phyloP scores from a whole-genome alignment of 2,888 invertebrate species.

The Rotaria socialis region DNA sequence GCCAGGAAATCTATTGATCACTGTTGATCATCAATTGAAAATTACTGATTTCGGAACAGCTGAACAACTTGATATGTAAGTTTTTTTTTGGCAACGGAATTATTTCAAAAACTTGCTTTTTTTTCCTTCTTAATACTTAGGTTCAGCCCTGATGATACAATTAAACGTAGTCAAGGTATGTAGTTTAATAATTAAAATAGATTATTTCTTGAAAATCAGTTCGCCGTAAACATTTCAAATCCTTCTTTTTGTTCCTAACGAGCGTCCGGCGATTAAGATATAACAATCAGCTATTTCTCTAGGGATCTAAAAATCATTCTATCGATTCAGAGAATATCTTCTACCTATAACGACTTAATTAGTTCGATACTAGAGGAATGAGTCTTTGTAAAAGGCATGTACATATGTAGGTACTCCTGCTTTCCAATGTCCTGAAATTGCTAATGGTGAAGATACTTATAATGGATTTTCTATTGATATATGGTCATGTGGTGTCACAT shows the following conservation, averaged over 20 bases:
- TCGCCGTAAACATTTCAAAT: too few relatives aligned
- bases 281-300: too few relatives aligned
- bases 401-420: conserved; percentile 39
- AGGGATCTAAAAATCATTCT: not conserved
- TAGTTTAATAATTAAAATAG: too few relatives aligned
- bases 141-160: conserved; percentile 18
- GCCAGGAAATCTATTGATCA: conserved; percentile 87
- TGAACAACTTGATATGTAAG: conserved; percentile 71
- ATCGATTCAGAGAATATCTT: not conserved
- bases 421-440: conserved; percentile 47
- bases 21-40: conserved; percentile 82
- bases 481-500: conserved; percentile 43
- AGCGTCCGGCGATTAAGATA: too few relatives aligned
- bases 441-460: conserved; percentile 34
- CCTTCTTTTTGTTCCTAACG: too few relatives aligned
- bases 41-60: conserved; percentile 98
- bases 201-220: too few relatives aligned
- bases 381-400: not conserved
- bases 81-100: not conserved
- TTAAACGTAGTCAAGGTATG: not conserved
- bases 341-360: too few relatives aligned
- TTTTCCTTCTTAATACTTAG: not conserved
- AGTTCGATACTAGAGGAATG: too few relatives aligned
- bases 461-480: conserved; percentile 40
- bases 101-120: not conserved